Percentiles rank a stretch among this genome's conserved stretches.
Evolutionary conservation across 2,113 vertebrate genomes (phyloP).

Genomic region (Anguilla japonica): DNA sequence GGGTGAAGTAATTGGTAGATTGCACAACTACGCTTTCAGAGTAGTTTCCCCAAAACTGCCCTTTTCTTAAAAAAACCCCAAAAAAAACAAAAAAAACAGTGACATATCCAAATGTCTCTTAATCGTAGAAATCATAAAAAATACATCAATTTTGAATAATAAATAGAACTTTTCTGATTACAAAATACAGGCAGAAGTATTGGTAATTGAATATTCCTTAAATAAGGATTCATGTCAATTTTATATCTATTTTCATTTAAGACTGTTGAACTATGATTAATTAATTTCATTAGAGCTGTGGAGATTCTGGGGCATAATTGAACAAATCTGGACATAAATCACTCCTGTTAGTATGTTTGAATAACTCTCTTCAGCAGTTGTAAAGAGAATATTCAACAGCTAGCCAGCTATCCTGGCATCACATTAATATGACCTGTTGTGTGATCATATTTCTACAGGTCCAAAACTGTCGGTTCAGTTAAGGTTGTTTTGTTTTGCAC

Average conservation of each 20-base stretch:
- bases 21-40: too few relatives aligned
- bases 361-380: slow-evolving; percentile 31
- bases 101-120: not conserved
- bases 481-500: slow-evolving; percentile 34
- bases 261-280: not conserved
- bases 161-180: not conserved
- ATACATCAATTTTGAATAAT: not conserved
- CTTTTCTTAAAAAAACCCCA: too few relatives aligned
- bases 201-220: not conserved
- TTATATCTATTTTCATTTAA: not conserved
- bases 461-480: not conserved
- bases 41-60: not conserved
- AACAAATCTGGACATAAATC: not conserved
- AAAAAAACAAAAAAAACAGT: not conserved
- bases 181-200: not conserved
- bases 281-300: not conserved
- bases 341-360: not conserved
- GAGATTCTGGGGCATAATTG: not conserved
- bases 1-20: too few relatives aligned
- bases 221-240: not conserved
- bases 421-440: not conserved
- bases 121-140: too few relatives aligned
- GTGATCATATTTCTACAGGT: not conserved
- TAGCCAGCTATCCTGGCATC: not conserved
- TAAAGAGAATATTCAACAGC: slow-evolving; percentile 30